phyloP scores from a whole-genome alignment of 2,888 invertebrate genomes.

The Tribolium freemani region DNA sequence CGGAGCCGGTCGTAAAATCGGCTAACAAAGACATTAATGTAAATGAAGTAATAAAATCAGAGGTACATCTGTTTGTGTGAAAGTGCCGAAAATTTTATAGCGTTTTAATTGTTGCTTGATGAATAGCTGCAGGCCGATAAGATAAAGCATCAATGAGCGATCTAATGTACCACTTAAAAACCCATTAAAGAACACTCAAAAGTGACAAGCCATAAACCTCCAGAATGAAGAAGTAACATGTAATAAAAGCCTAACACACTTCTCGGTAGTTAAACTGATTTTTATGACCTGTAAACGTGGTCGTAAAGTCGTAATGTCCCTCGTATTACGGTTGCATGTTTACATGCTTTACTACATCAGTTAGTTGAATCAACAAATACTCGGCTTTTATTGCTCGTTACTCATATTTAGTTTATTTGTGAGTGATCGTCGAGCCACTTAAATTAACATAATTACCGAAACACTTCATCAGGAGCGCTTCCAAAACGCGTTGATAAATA shows the following conservation, averaged over 20 bases:
- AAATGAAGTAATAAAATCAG: conserved; percentile 40
- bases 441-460: conserved; percentile 36
- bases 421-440: conserved; percentile 18
- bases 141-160: conserved; percentile 39
- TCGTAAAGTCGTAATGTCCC: conserved; percentile 69
- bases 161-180: conserved; percentile 63
- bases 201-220: conserved; percentile 62
- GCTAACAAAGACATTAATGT: conserved; percentile 42
- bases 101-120: conserved; percentile 42
- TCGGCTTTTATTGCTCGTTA: conserved; percentile 63
- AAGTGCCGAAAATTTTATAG: conserved; percentile 38
- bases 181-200: conserved; percentile 64
- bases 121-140: conserved; percentile 34
- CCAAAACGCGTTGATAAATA: neutral
- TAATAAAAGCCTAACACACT: conserved; percentile 68
- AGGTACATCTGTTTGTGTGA: conserved; percentile 39
- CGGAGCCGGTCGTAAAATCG: conserved; percentile 36
- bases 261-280: conserved; percentile 69
- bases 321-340: conserved; percentile 68
- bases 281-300: conserved; percentile 69
- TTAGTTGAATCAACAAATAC: conserved; percentile 65
- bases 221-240: conserved; percentile 67
- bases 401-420: conserved; percentile 60
- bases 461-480: neutral
- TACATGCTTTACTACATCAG: conserved; percentile 63